phyloP scores from a whole-genome alignment of 2,113 vertebrate genomes.

The Sebastes schlegelii region DNA sequence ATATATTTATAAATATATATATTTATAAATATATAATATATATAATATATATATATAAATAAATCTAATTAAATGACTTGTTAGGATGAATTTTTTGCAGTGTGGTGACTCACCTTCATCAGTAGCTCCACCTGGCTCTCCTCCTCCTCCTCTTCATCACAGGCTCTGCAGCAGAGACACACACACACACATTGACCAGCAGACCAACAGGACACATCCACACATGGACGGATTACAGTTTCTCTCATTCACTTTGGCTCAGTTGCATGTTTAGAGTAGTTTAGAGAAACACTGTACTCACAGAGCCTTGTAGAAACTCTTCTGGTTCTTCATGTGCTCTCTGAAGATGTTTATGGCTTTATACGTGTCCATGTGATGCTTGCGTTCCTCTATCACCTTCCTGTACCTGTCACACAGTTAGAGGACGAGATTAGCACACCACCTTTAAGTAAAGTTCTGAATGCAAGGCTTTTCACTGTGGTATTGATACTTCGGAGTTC shows the following conservation, averaged over 20 bases:
- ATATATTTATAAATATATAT: too few species aligned
- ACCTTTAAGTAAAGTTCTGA: not conserved
- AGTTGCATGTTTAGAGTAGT: too few species aligned
- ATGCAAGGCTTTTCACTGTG: not conserved
- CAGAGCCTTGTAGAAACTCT: conserved; percentile 27
- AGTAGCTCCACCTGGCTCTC: not conserved
- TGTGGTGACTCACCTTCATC: conserved; percentile 5
- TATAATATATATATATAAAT: too few species aligned
- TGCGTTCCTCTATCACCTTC: not conserved
- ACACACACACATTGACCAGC: not conserved
- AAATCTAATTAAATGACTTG: too few species aligned
- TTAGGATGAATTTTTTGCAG: not conserved
- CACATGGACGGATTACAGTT: too few species aligned
- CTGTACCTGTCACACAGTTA: conserved; percentile 22
- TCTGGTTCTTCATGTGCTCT: conserved; percentile 52
- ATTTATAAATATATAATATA: too few species aligned
- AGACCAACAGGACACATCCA: too few species aligned
- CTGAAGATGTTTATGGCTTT: conserved; percentile 57
- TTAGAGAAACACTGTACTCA: too few species aligned
- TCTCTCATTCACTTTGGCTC: too few species aligned
- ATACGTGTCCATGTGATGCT: not conserved
- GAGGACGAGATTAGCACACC: not conserved
- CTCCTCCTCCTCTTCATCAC: conserved; percentile 19
- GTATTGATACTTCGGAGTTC: too few species aligned
- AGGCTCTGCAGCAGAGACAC: conserved; percentile 25